These are phyloP conservation scores for Larimichthys crocea DNA, from an alignment of 2,113 vertebrate species.

Conservation along the genomic window DNA sequence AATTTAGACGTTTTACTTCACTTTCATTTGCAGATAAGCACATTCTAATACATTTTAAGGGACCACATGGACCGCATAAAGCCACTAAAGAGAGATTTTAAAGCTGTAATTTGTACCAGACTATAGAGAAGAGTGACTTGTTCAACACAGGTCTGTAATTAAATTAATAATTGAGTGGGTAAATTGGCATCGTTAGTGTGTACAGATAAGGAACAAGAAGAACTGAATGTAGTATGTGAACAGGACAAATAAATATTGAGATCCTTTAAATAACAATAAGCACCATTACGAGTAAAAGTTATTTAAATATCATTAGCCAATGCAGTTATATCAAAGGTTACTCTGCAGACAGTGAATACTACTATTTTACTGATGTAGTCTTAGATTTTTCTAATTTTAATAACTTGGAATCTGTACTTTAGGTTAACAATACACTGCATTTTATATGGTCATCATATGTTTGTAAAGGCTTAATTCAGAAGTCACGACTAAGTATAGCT, in stretches of 20 bases:
- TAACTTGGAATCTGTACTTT: background rate
- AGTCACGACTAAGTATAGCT: background rate
- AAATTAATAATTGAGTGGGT: constrained; percentile 4
- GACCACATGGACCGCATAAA: constrained; percentile 2
- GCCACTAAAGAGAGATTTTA: constrained; percentile 27
- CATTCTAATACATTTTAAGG: constrained; percentile 7
- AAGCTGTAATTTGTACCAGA: constrained; percentile 13
- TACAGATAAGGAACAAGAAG: constrained; percentile 3
- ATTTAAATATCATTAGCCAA: background rate
- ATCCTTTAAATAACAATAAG: too few relatives aligned
- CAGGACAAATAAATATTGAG: background rate
- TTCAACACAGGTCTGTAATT: constrained; percentile 23
- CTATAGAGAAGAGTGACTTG: constrained; percentile 45
- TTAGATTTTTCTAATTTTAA: background rate
- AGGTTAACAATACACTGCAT: background rate
- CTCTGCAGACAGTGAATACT: too few relatives aligned
- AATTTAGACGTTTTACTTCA: constrained; percentile 27
- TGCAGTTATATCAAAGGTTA: too few relatives aligned
- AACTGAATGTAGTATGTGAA: background rate
- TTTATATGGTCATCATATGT: background rate
- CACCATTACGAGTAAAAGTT: too few relatives aligned
- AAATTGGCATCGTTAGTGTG: background rate
- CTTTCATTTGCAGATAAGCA: constrained; percentile 37
- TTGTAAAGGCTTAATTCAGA: background rate
- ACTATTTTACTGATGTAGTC: background rate